phyloP scores from a whole-genome alignment of 2,797 vertebrate genomes.

The Loriculus beryllinus region DNA sequence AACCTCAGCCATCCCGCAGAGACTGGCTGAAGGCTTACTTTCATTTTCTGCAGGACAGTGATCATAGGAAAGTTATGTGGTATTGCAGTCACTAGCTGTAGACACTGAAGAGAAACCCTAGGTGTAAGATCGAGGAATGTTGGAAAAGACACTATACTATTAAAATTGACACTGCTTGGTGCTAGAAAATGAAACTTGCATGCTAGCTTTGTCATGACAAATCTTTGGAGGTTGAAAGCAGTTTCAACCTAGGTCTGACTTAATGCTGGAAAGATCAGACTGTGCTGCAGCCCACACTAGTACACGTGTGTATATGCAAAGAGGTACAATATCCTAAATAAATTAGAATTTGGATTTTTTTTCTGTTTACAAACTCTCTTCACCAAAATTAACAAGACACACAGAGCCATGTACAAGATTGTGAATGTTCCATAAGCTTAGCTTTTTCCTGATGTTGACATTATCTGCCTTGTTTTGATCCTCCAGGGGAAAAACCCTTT shows the following conservation, averaged over 20 bases:
- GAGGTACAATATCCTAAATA: neutral
- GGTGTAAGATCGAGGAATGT: neutral
- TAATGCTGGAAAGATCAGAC: neutral
- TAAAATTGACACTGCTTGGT: neutral
- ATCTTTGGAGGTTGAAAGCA: neutral
- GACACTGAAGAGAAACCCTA: neutral
- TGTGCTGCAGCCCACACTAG: neutral
- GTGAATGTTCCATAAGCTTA: neutral
- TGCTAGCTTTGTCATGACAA: neutral
- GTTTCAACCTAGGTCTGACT: neutral
- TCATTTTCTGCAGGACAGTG: neutral
- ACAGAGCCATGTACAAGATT: neutral
- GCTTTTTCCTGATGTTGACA: neutral
- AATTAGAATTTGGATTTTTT: neutral
- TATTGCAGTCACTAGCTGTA: neutral
- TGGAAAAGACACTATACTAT: neutral
- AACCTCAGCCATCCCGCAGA: neutral
- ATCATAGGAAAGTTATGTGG: neutral
- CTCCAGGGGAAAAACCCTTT: conserved; percentile 45
- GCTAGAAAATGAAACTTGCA: neutral
- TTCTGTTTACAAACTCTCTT: neutral
- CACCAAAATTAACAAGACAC: neutral
- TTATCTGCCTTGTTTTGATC: neutral
- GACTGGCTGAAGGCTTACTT: neutral
- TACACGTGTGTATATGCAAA: neutral